phyloP scores from a whole-genome alignment of 2,113 vertebrate species.

The Cottus gobio region DNA sequence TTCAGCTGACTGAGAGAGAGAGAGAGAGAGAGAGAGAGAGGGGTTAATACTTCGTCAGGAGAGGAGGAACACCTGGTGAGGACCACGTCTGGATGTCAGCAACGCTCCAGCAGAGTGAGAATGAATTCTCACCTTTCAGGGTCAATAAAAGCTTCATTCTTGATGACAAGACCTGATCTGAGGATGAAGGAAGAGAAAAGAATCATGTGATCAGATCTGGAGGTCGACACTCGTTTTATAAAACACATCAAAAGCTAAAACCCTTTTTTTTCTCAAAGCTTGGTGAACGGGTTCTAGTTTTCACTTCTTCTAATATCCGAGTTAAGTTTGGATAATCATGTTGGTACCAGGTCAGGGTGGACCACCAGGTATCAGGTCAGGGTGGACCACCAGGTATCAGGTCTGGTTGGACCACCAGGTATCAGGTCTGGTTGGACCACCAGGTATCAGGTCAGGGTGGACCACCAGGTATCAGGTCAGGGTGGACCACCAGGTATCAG shows the following conservation, averaged over 20 bases:
- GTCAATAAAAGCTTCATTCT: slow-evolving; percentile 86
- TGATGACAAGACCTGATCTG: slow-evolving; percentile 86
- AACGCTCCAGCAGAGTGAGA: neutral
- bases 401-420: too few relatives aligned
- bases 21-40: neutral
- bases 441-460: too few relatives aligned
- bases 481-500: too few relatives aligned
- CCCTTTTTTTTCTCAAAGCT: neutral
- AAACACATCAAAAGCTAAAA: neutral
- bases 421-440: too few relatives aligned
- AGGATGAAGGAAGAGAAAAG: neutral
- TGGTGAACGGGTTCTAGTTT: neutral
- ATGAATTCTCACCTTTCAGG: slow-evolving; percentile 81
- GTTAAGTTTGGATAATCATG: neutral
- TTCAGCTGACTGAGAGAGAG: slow-evolving; percentile 41
- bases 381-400: too few relatives aligned
- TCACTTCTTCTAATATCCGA: neutral
- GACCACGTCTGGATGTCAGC: too few relatives aligned
- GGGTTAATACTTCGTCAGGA: too few relatives aligned
- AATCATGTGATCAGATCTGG: neutral
- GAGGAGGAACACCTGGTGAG: too few relatives aligned
- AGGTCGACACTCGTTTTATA: neutral
- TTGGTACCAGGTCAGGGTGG: too few relatives aligned
- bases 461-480: too few relatives aligned
- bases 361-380: too few relatives aligned